These are phyloP conservation scores for Clytia hemisphaerica DNA, from an alignment of 30 jellyfish, hydroid and myxozoan genomes.

Conservation along the genomic window DNA sequence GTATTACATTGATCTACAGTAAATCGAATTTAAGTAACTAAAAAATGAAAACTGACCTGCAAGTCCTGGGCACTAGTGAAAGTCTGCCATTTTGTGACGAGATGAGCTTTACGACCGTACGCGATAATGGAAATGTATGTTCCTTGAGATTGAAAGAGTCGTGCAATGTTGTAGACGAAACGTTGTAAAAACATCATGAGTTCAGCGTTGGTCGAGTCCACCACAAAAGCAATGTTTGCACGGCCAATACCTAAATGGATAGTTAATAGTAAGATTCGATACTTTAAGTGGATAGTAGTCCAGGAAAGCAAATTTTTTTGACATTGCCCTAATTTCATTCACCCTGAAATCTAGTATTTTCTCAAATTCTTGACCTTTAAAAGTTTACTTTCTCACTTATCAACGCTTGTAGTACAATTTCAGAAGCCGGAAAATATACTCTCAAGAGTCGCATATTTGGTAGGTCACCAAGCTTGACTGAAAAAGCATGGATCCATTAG, in stretches of 20 bases:
- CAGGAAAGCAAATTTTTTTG: not conserved
- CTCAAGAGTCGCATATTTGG: no score
- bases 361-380: no score
- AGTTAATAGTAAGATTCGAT: no score
- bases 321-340: no score
- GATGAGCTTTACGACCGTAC: constrained; percentile 88
- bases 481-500: no score
- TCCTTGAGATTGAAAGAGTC: constrained; percentile 89
- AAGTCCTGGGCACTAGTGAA: constrained; percentile 72
- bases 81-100: constrained; percentile 71
- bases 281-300: not conserved
- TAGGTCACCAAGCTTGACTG: no score
- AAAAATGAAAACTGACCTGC: constrained; percentile 74
- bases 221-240: constrained; percentile 87
- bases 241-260: constrained; percentile 58
- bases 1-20: no score
- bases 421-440: no score
- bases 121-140: constrained; percentile 82
- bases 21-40: no score
- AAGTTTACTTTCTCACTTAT: no score
- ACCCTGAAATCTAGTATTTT: no score
- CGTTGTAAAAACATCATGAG: constrained; percentile 78
- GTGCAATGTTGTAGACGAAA: constrained; percentile 56
- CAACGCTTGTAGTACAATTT: no score
- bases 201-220: constrained; percentile 86